Evolutionary conservation across 1,140 invertebrate species (phyloP), one percentile per base, ranked within the genome.

Genomic region (Drosophila teissieri): DNA sequence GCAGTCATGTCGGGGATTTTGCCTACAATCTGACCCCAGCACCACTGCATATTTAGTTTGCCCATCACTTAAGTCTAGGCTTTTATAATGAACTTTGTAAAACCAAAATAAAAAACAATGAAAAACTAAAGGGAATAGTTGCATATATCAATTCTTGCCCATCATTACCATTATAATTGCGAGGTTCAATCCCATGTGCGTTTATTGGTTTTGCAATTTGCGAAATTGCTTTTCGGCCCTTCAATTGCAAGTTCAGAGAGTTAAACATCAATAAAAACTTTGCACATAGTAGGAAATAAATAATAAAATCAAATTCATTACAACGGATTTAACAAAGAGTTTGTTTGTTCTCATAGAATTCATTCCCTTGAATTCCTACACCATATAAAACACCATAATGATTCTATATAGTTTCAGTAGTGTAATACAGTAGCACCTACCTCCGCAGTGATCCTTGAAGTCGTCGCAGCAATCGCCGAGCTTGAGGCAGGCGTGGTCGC

Each of bases 401-500:
- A 19, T 19, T 27, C 24, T 27, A 1, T 27, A 27, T 5, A 10
- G 27, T 31, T 31, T 31, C 27, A 0, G 8, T 8, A 31, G 7
- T 8, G 8, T 10, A 31, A 31, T 27, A 27, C 7, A 31, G 2
- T 31, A 17, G 14, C 2, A 93, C 94, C 94, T 93, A 97, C 97
- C 97, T 93, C 96, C 96, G 88, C 97, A 97, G 65, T 96, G 95
- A 63, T 96, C 94, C 90, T 96, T 96, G 90, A 97, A 97, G 91
- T 97, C 97, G 3, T 94, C 92, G 92, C 97, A 97, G 92, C 97
- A 97, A 78, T 97, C 97, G 40, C 96, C 96, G 4, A 97, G 93
- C 83, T 96, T 97, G 75, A 97, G 93, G 89, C 97, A 97, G 34
- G 96, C 96, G 90, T 97, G 96, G 92, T 97, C 97, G 92, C 97